These are phyloP conservation scores for Lucilia sericata DNA, from an alignment of 1,140 invertebrate genomes.

Conservation along the genomic window DNA sequence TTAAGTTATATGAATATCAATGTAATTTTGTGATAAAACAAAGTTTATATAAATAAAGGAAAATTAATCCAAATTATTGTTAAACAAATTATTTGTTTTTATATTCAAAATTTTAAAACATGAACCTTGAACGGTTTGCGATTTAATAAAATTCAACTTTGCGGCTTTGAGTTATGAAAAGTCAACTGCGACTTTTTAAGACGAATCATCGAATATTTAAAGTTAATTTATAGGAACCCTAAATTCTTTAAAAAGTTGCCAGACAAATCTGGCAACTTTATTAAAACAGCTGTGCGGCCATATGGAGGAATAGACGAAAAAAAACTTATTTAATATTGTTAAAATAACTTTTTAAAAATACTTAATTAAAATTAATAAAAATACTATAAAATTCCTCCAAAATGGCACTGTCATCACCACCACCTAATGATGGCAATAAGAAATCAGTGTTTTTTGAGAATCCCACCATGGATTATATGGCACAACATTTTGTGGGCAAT, in stretches of 20 bases:
- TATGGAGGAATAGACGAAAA: not conserved
- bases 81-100: no score
- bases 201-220: no score
- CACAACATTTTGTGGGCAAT: constrained; percentile 77
- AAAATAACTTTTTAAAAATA: constrained; percentile 3
- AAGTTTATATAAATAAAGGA: constrained; percentile 4
- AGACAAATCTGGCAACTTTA: not conserved
- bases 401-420: constrained; percentile 55
- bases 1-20: constrained; percentile 24
- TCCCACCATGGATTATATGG: constrained; percentile 72
- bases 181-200: no score
- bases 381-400: not conserved
- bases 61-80: not conserved
- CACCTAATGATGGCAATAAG: constrained; percentile 14
- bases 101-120: no score
- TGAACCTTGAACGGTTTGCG: no score
- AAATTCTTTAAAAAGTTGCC: not conserved
- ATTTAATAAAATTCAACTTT: no score
- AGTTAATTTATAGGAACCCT: no score
- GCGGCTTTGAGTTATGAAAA: no score
- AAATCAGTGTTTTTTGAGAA: constrained; percentile 66
- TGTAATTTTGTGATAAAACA: constrained; percentile 42
- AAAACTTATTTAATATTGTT: constrained; percentile 15
- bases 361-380: not conserved
- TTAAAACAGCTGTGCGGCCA: not conserved